Percentiles rank a stretch among this genome's conserved stretches.
phyloP scores from a whole-genome alignment of 2,797 vertebrate genomes.

The Protonibea diacanthus region DNA sequence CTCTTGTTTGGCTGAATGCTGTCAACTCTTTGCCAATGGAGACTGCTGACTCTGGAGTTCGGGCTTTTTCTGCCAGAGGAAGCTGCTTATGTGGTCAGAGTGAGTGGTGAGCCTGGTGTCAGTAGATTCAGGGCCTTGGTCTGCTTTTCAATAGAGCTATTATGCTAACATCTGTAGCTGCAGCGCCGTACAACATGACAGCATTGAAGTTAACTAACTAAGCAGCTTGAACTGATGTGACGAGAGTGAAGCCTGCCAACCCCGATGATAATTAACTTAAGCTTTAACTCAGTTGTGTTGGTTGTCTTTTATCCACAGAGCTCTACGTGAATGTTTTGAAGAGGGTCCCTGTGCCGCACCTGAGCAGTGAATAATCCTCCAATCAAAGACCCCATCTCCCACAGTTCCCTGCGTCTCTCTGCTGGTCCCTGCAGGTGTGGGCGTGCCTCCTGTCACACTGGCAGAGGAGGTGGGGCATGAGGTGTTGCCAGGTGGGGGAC shows the following conservation, averaged over 20 bases:
- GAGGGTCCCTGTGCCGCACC: slow-evolving; percentile 16
- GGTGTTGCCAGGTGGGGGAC: slow-evolving; percentile 63
- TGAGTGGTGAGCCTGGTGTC: slow-evolving; percentile 44
- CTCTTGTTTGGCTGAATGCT: slow-evolving; percentile 52
- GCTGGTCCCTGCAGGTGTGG: slow-evolving; percentile 43
- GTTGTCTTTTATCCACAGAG: slow-evolving; percentile 50
- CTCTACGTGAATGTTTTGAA: slow-evolving; percentile 31
- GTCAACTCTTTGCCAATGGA: slow-evolving; percentile 56
- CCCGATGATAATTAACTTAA: neutral
- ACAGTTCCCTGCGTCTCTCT: slow-evolving; percentile 14
- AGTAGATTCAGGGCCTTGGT: slow-evolving; percentile 33
- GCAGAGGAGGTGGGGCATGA: slow-evolving; percentile 66
- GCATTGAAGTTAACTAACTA: neutral
- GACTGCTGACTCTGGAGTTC: slow-evolving; percentile 73
- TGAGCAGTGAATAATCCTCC: slow-evolving; percentile 36
- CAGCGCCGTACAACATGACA: neutral
- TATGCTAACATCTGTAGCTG: slow-evolving; percentile 32
- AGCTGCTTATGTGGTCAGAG: slow-evolving; percentile 68
- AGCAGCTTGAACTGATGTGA: slow-evolving; percentile 1
- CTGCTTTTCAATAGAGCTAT: slow-evolving; percentile 42
- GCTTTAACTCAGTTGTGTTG: slow-evolving; percentile 4
- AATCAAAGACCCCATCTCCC: slow-evolving; percentile 1
- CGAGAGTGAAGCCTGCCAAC: neutral
- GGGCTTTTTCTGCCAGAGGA: slow-evolving; percentile 59
- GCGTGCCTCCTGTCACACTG: slow-evolving; percentile 73